Evolutionary conservation across 2,888 invertebrate genomes (phyloP).

Genomic region (Caenorhabditis sp.): DNA sequence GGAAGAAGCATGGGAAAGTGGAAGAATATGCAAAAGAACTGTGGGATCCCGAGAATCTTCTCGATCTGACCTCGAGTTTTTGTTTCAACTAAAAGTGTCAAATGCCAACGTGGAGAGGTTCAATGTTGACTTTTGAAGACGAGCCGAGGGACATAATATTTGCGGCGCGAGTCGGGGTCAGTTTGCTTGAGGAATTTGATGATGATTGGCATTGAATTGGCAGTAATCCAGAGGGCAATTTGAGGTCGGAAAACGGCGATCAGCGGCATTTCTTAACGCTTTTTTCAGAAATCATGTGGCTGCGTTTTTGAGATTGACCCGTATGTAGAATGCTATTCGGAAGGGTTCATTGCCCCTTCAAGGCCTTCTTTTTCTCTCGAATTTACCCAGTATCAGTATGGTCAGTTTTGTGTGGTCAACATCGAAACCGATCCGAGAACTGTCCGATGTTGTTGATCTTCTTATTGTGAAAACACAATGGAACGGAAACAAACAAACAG

Average conservation of each 20-base stretch:
- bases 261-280: too few relatives aligned
- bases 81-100: constrained; percentile 3
- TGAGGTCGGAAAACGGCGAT: neutral
- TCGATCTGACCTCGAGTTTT: neutral
- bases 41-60: neutral
- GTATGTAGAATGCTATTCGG: too few relatives aligned
- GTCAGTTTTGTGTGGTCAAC: too few relatives aligned
- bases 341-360: too few relatives aligned
- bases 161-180: constrained; percentile 29
- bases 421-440: neutral
- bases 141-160: constrained; percentile 30
- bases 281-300: too few relatives aligned
- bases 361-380: too few relatives aligned
- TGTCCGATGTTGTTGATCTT: neutral
- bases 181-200: constrained; percentile 7
- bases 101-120: too few relatives aligned
- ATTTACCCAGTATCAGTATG: too few relatives aligned
- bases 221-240: neutral
- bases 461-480: neutral
- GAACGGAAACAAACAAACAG: constrained; percentile 1
- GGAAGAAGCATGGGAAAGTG: neutral
- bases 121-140: neutral
- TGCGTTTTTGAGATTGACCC: neutral
- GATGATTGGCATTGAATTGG: neutral
- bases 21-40: constrained; percentile 7